These are phyloP conservation scores for Bicyclus anynana DNA, from an alignment of 1,140 invertebrate genomes.

Conservation along the genomic window DNA sequence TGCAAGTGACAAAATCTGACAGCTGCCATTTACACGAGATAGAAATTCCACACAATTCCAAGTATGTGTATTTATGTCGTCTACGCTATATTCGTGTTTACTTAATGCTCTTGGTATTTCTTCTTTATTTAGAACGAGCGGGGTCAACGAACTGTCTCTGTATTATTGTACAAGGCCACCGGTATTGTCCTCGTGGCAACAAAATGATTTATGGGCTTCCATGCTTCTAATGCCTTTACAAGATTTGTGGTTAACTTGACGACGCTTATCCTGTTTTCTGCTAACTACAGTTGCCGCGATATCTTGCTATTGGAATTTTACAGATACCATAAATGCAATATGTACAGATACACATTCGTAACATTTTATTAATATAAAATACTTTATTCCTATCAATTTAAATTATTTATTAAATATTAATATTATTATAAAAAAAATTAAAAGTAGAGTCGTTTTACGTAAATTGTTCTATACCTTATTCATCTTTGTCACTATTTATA, in stretches of 20 bases:
- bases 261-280: slow-evolving; percentile 7
- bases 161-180: slow-evolving; percentile 46
- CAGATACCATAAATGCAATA: background rate
- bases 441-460: too few species aligned
- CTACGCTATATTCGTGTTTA: slow-evolving; percentile 38
- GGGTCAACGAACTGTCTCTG: slow-evolving; percentile 45
- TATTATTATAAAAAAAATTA: too few species aligned
- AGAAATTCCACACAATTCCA: background rate
- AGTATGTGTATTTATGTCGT: slow-evolving; percentile 13
- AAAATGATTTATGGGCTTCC: slow-evolving; percentile 34
- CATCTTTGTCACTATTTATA: too few species aligned
- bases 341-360: background rate
- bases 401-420: too few species aligned
- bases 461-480: too few species aligned
- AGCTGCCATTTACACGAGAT: background rate
- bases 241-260: slow-evolving; percentile 29
- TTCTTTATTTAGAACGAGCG: slow-evolving; percentile 48
- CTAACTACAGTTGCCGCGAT: background rate
- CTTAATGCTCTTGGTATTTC: slow-evolving; percentile 40
- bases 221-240: slow-evolving; percentile 17
- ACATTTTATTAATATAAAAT: background rate
- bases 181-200: slow-evolving; percentile 48
- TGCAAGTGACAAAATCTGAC: background rate
- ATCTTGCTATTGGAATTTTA: background rate
- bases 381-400: too few species aligned